These are phyloP conservation scores for Rhamphomyia laevipes DNA, from an alignment of 2,888 invertebrate species.

Conservation along the genomic window DNA sequence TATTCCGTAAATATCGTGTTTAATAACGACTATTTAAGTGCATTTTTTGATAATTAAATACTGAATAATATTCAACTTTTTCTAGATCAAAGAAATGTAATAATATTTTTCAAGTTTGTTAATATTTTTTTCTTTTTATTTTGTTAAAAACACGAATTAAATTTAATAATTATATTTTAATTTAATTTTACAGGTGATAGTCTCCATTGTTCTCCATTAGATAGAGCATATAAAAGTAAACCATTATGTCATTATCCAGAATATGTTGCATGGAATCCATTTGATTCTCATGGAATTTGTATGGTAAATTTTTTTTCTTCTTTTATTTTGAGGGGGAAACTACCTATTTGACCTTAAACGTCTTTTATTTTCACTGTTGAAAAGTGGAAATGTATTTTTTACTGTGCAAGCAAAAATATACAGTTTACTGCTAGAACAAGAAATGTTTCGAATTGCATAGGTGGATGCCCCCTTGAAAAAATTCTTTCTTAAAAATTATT, in stretches of 20 bases:
- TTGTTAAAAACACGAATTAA: neutral
- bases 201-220: conserved; percentile 80
- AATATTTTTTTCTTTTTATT: neutral
- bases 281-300: conserved; percentile 91
- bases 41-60: too few species aligned
- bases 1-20: neutral
- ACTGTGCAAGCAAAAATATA: too few species aligned
- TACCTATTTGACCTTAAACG: too few species aligned
- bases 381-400: too few species aligned
- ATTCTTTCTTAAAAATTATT: neutral
- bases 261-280: conserved; percentile 74
- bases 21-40: too few species aligned
- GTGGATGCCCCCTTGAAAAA: too few species aligned
- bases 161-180: neutral
- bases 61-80: too few species aligned
- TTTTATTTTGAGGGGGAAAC: too few species aligned
- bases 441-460: too few species aligned
- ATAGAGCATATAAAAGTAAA: conserved; percentile 88
- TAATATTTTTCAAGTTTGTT: neutral
- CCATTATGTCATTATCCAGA: conserved; percentile 92
- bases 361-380: too few species aligned
- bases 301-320: conserved; percentile 57
- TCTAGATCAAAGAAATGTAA: too few species aligned
- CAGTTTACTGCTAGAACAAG: too few species aligned
- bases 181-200: conserved; percentile 54